Percentiles rank a stretch among this genome's conserved stretches.
phyloP scores from a whole-genome alignment of 2,888 invertebrate species.

The Cosmia pyralina region DNA sequence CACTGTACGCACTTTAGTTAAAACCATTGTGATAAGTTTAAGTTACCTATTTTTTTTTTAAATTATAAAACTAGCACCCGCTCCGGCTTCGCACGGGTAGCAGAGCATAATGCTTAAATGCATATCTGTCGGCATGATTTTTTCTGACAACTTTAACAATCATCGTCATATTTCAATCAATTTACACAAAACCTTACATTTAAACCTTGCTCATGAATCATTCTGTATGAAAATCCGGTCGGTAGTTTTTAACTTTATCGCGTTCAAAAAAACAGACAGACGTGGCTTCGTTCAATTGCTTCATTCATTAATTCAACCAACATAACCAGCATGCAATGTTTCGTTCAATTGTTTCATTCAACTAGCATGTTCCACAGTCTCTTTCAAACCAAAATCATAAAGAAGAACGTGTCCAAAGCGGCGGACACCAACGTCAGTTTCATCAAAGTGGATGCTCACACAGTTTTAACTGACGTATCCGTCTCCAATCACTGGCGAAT shows the following conservation, averaged over 20 bases:
- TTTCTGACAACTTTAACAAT: no score
- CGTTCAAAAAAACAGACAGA: no score
- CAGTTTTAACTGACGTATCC: slow-evolving; percentile 31
- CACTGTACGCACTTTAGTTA: background rate
- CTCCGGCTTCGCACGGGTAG: no score
- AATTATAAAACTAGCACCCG: no score
- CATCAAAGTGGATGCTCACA: slow-evolving; percentile 37
- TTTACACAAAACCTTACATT: no score
- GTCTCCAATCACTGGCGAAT: slow-evolving; percentile 41
- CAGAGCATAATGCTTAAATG: no score
- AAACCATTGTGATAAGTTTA: background rate
- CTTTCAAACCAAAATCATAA: background rate
- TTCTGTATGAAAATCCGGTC: no score
- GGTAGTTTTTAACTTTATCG: no score
- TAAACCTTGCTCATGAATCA: no score
- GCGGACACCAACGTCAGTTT: background rate
- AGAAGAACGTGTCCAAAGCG: slow-evolving; percentile 7
- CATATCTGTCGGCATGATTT: no score
- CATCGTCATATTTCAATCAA: no score
- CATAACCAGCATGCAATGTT: background rate
- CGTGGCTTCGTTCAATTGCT: background rate
- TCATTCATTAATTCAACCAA: background rate
- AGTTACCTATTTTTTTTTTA: no score
- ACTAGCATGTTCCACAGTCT: background rate
- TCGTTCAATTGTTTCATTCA: slow-evolving; percentile 9